These are phyloP conservation scores for Protosalanx chinensis DNA, from an alignment of 2,797 vertebrate genomes.

Conservation along the genomic window DNA sequence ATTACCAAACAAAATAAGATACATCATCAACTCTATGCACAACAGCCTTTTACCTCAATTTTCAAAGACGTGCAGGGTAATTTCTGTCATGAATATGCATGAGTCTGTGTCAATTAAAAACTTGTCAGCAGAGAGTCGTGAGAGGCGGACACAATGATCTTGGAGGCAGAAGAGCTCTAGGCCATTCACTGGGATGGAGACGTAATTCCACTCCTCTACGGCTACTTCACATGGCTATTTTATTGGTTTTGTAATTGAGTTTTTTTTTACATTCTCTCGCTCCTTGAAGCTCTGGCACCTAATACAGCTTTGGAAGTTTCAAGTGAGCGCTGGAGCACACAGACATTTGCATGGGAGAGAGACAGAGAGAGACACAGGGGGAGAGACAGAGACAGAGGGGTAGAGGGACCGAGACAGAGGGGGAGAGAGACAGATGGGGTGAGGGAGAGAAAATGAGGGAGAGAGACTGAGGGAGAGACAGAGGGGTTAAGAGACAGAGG, in stretches of 20 bases:
- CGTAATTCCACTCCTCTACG: constrained; percentile 53
- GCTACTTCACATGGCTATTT: constrained; percentile 42
- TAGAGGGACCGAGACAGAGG: constrained; percentile 19
- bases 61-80: constrained; percentile 34
- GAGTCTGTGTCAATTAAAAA: constrained; percentile 66
- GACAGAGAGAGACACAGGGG: constrained; percentile 17
- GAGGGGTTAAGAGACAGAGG: neutral
- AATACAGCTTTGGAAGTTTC: constrained; percentile 19
- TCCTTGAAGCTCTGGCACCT: constrained; percentile 22
- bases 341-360: constrained; percentile 6
- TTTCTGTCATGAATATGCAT: constrained; percentile 66
- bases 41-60: constrained; percentile 42
- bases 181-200: constrained; percentile 52
- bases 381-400: constrained; percentile 6
- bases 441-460: neutral
- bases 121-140: constrained; percentile 37
- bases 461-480: constrained; percentile 10
- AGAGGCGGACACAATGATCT: constrained; percentile 48
- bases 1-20: constrained; percentile 33
- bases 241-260: constrained; percentile 61
- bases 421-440: constrained; percentile 4
- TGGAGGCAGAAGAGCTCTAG: constrained; percentile 33
- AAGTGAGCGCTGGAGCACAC: neutral
- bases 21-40: constrained; percentile 49
- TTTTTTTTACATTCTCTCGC: constrained; percentile 10